Evolutionary conservation across 2,888 invertebrate genomes (phyloP).

Genomic region (Charanyca ferruginea): DNA sequence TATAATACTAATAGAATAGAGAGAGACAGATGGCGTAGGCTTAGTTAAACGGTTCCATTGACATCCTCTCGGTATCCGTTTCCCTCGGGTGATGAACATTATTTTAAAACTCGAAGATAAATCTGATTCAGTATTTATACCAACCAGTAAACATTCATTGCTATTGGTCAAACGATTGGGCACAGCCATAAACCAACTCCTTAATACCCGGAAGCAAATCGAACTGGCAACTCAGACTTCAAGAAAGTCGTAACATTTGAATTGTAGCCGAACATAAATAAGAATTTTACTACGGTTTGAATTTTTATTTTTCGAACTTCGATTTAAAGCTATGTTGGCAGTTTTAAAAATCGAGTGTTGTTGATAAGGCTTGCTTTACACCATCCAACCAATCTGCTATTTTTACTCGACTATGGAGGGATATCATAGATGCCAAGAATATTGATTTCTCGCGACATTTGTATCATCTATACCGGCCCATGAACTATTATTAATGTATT

Average conservation of each 20-base stretch:
- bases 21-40: no score
- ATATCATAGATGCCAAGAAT: no score
- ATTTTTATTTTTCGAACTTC: conserved; percentile 62
- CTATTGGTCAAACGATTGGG: conserved; percentile 68
- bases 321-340: conserved; percentile 27
- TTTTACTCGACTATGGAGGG: no score
- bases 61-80: no score
- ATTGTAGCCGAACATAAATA: conserved; percentile 73
- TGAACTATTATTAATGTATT: no score
- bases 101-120: conserved; percentile 14
- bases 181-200: conserved; percentile 73
- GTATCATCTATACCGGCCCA: no score
- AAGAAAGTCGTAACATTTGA: conserved; percentile 73
- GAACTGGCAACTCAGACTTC: conserved; percentile 66
- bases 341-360: conserved; percentile 25
- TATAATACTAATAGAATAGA: no score
- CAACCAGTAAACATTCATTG: conserved; percentile 71
- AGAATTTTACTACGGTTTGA: conserved; percentile 64
- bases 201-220: conserved; percentile 72
- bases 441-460: no score
- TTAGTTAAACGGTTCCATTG: no score
- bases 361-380: conserved; percentile 15
- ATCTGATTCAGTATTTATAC: conserved; percentile 39
- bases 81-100: no score
- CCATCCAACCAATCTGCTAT: background rate